These are phyloP conservation scores for Antedon mediterranea DNA, from an alignment of 53 echinoderm and acorn worm species.

Conservation along the genomic window DNA sequence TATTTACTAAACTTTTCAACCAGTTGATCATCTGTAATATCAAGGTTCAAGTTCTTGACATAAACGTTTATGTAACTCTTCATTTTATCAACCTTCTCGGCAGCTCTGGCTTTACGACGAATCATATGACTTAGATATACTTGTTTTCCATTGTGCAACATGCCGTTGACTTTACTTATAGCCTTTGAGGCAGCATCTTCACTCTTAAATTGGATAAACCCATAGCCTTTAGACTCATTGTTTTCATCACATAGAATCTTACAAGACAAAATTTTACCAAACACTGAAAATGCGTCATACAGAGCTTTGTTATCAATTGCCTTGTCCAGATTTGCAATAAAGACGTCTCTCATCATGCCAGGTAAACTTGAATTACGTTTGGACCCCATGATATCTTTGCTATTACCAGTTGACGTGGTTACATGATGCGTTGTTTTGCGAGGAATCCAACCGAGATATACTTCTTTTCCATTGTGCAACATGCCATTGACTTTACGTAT, in stretches of 20 bases:
- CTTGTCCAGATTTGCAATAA: conserved; percentile 98
- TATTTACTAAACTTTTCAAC: conserved; percentile 40
- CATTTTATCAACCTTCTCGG: conserved; percentile 68
- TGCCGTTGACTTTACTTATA: conserved; percentile 81
- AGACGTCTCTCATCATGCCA: conserved; percentile 88
- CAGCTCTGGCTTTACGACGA: conserved; percentile 64
- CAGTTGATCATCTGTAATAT: conserved; percentile 55
- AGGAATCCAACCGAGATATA: no score
- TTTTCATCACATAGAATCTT: conserved; percentile 76
- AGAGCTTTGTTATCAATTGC: conserved; percentile 99
- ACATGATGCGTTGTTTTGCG: no score
- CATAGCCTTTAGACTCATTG: conserved; percentile 74
- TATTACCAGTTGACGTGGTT: no score
- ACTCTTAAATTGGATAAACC: conserved; percentile 92
- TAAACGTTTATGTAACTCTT: conserved; percentile 84
- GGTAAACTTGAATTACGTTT: conserved; percentile 88
- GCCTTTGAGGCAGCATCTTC: conserved; percentile 93
- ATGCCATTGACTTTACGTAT: no score
- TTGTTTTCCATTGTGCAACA: conserved; percentile 97
- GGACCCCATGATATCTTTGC: no score
- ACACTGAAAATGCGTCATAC: conserved; percentile 99
- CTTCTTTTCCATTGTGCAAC: no score
- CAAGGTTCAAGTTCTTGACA: conserved; percentile 76
- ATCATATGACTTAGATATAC: conserved; percentile 93
- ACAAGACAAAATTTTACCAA: conserved; percentile 95